Percentiles rank a stretch among this genome's conserved stretches.
phyloP scores from a whole-genome alignment of 2,113 vertebrate species.

The Megaceryle torquata region DNA sequence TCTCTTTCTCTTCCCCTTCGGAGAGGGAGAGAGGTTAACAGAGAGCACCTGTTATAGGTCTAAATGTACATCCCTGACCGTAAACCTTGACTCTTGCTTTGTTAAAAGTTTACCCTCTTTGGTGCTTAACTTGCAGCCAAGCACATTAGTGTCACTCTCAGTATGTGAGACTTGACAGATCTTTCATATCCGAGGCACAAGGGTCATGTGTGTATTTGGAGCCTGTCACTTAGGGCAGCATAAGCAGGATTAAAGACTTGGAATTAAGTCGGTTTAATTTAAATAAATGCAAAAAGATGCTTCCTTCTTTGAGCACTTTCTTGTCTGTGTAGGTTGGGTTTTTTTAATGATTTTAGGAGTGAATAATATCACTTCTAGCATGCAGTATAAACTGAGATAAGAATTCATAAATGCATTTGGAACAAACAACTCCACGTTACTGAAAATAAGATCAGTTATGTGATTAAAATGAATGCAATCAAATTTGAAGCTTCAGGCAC shows the following conservation, averaged over 20 bases:
- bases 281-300: background rate
- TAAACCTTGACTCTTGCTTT: background rate
- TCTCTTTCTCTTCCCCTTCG: too few relatives aligned
- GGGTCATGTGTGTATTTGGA: background rate
- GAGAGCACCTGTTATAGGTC: too few relatives aligned
- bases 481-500: conserved; percentile 16
- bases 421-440: conserved; percentile 34
- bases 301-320: background rate
- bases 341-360: background rate
- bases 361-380: background rate
- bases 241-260: background rate
- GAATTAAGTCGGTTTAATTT: background rate
- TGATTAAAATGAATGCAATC: conserved; percentile 63
- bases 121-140: background rate
- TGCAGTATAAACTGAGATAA: background rate
- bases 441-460: conserved; percentile 58
- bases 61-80: too few relatives aligned
- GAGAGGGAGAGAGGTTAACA: too few relatives aligned
- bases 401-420: conserved; percentile 42
- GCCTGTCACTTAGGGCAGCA: background rate
- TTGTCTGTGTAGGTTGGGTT: background rate
- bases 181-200: background rate
- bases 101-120: background rate
- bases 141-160: background rate
- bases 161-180: background rate